Evolutionary conservation across 2,888 invertebrate species (phyloP).

Genomic region (Oscheius sp.): DNA sequence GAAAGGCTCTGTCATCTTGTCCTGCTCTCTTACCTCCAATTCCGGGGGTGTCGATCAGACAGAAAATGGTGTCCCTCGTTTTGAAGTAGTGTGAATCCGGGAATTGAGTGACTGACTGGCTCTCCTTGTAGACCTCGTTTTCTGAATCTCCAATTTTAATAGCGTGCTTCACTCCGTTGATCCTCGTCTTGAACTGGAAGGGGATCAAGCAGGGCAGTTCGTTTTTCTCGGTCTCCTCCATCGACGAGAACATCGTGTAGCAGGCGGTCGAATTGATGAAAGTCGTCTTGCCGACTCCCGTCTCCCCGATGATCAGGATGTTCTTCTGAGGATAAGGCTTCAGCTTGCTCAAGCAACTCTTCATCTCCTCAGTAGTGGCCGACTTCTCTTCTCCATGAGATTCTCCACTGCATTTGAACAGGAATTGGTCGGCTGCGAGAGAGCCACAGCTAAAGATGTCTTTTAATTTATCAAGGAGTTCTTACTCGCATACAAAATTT

Average conservation of each 20-base stretch:
- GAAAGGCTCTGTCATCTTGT: too few species aligned
- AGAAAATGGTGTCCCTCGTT: not conserved
- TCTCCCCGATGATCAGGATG: not conserved
- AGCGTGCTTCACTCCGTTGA: not conserved
- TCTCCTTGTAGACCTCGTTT: not conserved
- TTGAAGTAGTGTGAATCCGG: not conserved
- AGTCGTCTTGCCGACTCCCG: conserved; percentile 5
- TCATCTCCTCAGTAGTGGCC: not conserved
- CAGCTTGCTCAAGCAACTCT: not conserved
- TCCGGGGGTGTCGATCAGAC: conserved; percentile 6
- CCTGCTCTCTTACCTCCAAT: too few species aligned
- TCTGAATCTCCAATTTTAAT: not conserved
- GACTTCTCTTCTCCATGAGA: not conserved
- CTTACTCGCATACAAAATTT: conserved; percentile 8
- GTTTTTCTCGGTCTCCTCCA: not conserved
- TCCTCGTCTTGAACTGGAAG: not conserved
- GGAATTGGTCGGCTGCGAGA: not conserved
- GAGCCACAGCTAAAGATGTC: too few species aligned
- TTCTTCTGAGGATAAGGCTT: not conserved
- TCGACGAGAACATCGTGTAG: not conserved
- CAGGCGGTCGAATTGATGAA: not conserved
- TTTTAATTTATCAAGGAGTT: too few species aligned
- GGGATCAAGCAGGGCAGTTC: not conserved
- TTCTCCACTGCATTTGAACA: not conserved
- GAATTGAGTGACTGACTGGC: not conserved